These are phyloP conservation scores for Lutraria lutraria DNA, from an alignment of 2,888 invertebrate genomes.

Conservation along the genomic window DNA sequence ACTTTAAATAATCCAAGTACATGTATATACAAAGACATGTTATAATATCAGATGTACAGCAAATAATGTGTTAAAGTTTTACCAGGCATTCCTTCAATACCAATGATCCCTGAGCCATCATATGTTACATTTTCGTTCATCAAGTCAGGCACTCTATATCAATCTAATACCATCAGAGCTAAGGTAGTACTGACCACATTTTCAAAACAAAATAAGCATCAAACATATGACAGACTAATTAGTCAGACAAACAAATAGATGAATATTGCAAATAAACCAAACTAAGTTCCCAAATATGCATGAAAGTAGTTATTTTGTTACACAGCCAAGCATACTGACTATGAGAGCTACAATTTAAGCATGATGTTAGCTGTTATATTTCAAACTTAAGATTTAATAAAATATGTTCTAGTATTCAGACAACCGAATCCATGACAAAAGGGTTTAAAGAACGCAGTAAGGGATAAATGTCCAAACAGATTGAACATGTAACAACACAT, in stretches of 20 bases:
- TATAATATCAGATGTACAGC: neutral
- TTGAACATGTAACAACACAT: neutral
- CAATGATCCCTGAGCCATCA: conserved; percentile 18
- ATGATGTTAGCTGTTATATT: too few species aligned
- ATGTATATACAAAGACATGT: conserved; percentile 7
- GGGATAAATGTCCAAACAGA: neutral
- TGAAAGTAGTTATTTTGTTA: neutral
- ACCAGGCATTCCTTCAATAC: neutral
- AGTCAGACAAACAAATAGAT: neutral
- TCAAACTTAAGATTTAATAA: too few species aligned
- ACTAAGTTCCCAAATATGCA: neutral
- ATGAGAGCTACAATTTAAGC: too few species aligned
- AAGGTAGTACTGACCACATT: neutral
- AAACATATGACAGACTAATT: neutral
- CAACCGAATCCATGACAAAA: too few species aligned
- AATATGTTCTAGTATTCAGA: too few species aligned
- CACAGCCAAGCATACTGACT: neutral
- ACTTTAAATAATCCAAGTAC: neutral
- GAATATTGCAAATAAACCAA: neutral
- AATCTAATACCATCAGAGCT: conserved; percentile 5
- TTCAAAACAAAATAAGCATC: neutral
- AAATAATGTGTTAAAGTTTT: neutral
- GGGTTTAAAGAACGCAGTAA: too few species aligned
- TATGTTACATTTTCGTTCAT: conserved; percentile 18
- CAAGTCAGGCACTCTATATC: neutral